Base-by-base conservation (phyloP, 2,797 vertebrate genomes). In the Urophycis tenuis region DNA sequence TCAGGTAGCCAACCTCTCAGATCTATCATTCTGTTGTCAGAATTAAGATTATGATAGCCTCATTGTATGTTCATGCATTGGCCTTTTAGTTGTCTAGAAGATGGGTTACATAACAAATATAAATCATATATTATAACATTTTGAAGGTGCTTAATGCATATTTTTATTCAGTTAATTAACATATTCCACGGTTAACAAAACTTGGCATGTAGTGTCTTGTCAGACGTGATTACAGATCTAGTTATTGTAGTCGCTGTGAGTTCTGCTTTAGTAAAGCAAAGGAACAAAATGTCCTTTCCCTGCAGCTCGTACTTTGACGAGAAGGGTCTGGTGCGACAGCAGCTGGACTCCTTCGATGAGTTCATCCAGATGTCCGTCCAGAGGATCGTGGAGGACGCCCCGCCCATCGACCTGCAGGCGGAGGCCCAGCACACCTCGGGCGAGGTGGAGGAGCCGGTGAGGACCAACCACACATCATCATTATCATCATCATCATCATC, bases 331-430 rank as follows among this genome's bases (percentile, higher is more conserved):
- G 97, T 99, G 73, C 95, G 97, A 67, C 97, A 99, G 81, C 97
- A 99, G 86, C 81, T 99, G 91, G 97, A 99, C 88, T 99, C 97
- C 0, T 99, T 99, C 10, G 97, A 99, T 87, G 97, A 99, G 85
- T 99, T 99, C 87, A 99, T 99, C 89, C 97, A 99, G 92, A 99
- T 99, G 97, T 99, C 97, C 0, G 97, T 99, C 74, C 97, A 99
- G 91, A 95, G 97, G 90, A 99, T 99, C 29, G 97, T 99, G 79
- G 97, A 99, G 87, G 97, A 99, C 30, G 96, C 97, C 0, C 97
- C 97, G 0, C 97, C 97, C 71, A 99, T 99, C 29, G 97, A 99
- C 88, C 92, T 99, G 29, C 97, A 99, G 86, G 97, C 97, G 31
- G 97, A 99, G 90, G 97, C 97, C 35, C 97, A 99, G 88, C 97